phyloP scores from a whole-genome alignment of 2,797 vertebrate genomes.

The Gallinago solitaria region DNA sequence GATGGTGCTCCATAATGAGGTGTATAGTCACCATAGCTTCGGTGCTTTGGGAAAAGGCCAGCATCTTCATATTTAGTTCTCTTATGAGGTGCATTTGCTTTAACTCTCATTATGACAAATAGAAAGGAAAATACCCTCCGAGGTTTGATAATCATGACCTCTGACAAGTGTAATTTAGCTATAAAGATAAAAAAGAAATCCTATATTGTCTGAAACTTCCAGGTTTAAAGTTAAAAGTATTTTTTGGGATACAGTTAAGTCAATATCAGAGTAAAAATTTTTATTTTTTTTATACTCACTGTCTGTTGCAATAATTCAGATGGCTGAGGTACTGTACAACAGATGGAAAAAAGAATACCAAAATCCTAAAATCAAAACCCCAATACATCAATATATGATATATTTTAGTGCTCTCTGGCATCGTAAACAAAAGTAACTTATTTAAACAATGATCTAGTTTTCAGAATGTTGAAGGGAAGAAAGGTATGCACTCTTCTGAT shows the following conservation, averaged over 20 bases:
- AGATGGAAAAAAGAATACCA: background rate
- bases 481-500: background rate
- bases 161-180: background rate
- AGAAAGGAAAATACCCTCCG: background rate
- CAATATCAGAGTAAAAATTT: background rate
- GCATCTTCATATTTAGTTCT: background rate
- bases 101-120: background rate
- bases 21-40: background rate
- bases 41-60: background rate
- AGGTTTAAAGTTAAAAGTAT: background rate
- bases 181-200: background rate
- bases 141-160: background rate
- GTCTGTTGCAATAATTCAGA: background rate
- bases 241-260: rapidly evolving
- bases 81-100: background rate
- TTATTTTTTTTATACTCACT: background rate
- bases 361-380: background rate
- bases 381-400: background rate
- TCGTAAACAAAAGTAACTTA: background rate
- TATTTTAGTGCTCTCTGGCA: background rate
- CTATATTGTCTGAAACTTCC: background rate
- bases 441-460: background rate
- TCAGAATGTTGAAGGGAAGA: background rate
- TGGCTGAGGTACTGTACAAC: background rate
- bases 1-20: background rate